Evolutionary conservation across 2,888 invertebrate genomes (phyloP).

Genomic region (Drosophila subsilvestris): DNA sequence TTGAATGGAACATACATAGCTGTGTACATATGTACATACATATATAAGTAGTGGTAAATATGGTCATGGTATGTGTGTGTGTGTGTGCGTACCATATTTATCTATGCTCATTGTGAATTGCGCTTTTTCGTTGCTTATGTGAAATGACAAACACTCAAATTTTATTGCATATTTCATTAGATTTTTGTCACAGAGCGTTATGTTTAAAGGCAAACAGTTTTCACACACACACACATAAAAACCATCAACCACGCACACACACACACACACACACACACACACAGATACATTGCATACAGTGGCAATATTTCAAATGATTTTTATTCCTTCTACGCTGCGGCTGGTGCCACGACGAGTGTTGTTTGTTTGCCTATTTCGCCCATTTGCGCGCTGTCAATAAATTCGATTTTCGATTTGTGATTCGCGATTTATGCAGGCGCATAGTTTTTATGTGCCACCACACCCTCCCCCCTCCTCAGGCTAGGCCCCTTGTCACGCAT

Average conservation of each 20-base stretch:
- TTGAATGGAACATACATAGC: constrained; percentile 18
- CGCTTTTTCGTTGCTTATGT: constrained; percentile 52
- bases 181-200: constrained; percentile 64
- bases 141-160: constrained; percentile 70
- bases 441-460: constrained; percentile 49
- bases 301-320: constrained; percentile 72
- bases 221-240: constrained; percentile 9
- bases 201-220: constrained; percentile 59
- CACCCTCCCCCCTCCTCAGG: constrained; percentile 5
- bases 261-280: constrained; percentile 10
- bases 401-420: constrained; percentile 75
- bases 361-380: constrained; percentile 60
- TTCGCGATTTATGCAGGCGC: constrained; percentile 58
- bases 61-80: not conserved
- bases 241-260: constrained; percentile 3
- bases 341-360: constrained; percentile 23
- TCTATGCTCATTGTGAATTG: constrained; percentile 51
- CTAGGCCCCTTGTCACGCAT: constrained; percentile 5
- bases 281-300: constrained; percentile 27
- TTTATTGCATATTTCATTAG: constrained; percentile 81
- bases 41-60: not conserved
- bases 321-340: constrained; percentile 42
- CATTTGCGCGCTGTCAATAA: constrained; percentile 75
- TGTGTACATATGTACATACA: constrained; percentile 6
- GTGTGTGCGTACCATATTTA: constrained; percentile 38